phyloP scores from a whole-genome alignment of 2,113 vertebrate species.

The Neoarius graeffei region DNA sequence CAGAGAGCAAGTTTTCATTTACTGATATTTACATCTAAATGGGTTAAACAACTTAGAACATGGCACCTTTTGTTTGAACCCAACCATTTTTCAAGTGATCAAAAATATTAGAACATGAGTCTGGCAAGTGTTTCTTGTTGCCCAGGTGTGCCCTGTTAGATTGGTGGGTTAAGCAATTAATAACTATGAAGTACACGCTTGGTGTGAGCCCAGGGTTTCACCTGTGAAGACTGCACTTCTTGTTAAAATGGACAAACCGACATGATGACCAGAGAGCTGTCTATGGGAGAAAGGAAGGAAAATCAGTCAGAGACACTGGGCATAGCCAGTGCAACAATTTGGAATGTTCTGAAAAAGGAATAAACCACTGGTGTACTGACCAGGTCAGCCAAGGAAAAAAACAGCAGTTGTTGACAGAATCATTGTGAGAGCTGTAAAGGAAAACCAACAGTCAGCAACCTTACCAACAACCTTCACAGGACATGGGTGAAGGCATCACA shows the following conservation, averaged over 20 bases:
- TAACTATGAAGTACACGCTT: not conserved
- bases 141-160: not conserved
- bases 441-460: not conserved
- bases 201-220: not conserved
- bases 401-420: not conserved
- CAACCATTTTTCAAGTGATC: not conserved
- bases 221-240: not conserved
- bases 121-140: not conserved
- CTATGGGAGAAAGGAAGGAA: not conserved
- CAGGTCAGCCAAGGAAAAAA: not conserved
- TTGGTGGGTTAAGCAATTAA: not conserved
- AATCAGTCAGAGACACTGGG: not conserved
- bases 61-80: not conserved
- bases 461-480: not conserved
- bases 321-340: not conserved
- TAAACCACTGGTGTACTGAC: not conserved
- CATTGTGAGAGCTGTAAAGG: not conserved
- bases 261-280: not conserved
- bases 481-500: not conserved
- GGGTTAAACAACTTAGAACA: not conserved
- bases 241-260: not conserved
- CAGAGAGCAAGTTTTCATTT: slow-evolving; percentile 19
- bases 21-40: not conserved
- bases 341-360: not conserved
- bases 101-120: not conserved